Evolutionary conservation across 2,113 vertebrate genomes (phyloP).

Genomic region (Mesembrinibis cayennensis): DNA sequence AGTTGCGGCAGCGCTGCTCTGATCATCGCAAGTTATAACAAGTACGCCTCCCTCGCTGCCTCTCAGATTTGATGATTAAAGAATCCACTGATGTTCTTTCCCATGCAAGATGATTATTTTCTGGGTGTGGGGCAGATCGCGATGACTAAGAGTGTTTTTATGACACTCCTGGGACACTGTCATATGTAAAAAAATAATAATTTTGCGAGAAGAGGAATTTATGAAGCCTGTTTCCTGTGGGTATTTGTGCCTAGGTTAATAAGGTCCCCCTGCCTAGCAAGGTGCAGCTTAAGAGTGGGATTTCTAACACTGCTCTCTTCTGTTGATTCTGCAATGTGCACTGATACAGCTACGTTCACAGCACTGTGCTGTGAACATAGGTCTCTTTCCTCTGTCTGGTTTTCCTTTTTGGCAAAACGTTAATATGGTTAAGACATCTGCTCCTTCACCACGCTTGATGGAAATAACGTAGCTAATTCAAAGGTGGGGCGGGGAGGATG

Average conservation of each 20-base stretch:
- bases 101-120: not conserved
- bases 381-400: not conserved
- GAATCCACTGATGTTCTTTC: conserved; percentile 8
- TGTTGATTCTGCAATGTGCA: not conserved
- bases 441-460: not conserved
- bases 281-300: not conserved
- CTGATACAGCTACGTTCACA: accelerated
- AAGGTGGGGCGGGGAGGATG: not conserved
- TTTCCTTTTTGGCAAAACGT: not conserved
- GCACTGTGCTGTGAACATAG: not conserved
- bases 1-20: not conserved
- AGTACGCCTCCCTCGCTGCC: not conserved
- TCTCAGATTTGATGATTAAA: not conserved
- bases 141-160: conserved; percentile 12
- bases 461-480: not conserved
- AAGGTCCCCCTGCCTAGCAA: not conserved
- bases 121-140: conserved; percentile 6
- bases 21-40: conserved; percentile 13
- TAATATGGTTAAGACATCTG: not conserved
- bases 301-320: not conserved
- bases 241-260: not conserved
- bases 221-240: not conserved
- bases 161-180: not conserved
- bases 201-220: not conserved
- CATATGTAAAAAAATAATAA: not conserved